Percentiles rank a stretch among this genome's conserved stretches.
These are phyloP conservation scores for Stictonetta naevosa DNA, from an alignment of 2,113 vertebrate genomes.

Conservation along the genomic window DNA sequence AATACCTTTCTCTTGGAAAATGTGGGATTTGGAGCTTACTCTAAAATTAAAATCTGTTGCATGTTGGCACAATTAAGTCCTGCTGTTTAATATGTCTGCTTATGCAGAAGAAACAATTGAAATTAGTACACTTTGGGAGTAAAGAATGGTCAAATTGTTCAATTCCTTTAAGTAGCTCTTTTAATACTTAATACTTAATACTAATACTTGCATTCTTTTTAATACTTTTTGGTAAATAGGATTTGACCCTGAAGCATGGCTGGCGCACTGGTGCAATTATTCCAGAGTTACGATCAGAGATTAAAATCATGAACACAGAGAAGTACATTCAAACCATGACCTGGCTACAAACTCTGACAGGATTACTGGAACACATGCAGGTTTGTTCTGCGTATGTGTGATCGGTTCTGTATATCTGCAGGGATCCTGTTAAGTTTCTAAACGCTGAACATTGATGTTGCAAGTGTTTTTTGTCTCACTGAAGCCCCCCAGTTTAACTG, in stretches of 20 bases:
- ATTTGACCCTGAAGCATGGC: slow-evolving; percentile 96
- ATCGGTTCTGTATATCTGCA: neutral
- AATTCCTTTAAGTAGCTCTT: neutral
- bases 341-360: slow-evolving; percentile 94
- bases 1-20: neutral
- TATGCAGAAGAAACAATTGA: neutral
- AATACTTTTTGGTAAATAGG: slow-evolving; percentile 76
- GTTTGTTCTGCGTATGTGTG: slow-evolving; percentile 77
- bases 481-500: neutral
- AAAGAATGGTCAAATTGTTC: neutral
- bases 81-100: neutral
- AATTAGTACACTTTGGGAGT: neutral
- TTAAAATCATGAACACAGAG: slow-evolving; percentile 96
- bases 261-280: slow-evolving; percentile 98
- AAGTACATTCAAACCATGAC: slow-evolving; percentile 90
- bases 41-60: neutral
- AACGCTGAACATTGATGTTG: neutral
- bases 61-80: neutral
- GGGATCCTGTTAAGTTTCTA: neutral
- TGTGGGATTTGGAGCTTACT: neutral
- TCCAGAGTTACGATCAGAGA: slow-evolving; percentile 93
- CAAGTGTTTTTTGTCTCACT: neutral
- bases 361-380: slow-evolving; percentile 96
- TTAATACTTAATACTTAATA: too few species aligned
- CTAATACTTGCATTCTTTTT: neutral